A percentile compares a stretch with the other conserved stretches of the same genome.
Conservation (phyloP, 2,797 vertebrate genomes). For the Hippoglossus hippoglossus region DNA sequence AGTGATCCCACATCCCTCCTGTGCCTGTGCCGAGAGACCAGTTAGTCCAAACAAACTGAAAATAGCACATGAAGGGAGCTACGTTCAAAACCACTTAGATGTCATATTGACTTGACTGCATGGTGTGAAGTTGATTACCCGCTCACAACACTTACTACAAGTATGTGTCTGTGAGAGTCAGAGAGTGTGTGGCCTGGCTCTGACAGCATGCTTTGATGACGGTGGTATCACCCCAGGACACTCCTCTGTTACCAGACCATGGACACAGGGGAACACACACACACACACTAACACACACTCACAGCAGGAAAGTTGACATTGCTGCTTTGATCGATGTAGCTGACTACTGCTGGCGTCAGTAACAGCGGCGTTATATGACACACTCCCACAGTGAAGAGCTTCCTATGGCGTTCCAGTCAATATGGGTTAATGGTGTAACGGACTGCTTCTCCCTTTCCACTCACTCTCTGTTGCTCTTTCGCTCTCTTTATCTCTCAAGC, state of each 20-base stretch:
- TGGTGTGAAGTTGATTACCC: constrained; percentile 62
- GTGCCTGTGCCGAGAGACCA: constrained; percentile 10
- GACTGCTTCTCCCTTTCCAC: constrained; percentile 56
- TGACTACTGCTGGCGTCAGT: constrained; percentile 73
- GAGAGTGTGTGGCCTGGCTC: constrained; percentile 29
- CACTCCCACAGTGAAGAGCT: constrained; percentile 71
- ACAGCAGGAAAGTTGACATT: constrained; percentile 72
- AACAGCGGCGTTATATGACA: constrained; percentile 74
- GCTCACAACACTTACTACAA: constrained; percentile 33
- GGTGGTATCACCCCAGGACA: constrained; percentile 51
- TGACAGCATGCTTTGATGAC: constrained; percentile 48
- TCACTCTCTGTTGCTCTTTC: constrained; percentile 28
- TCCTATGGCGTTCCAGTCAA: constrained; percentile 75
- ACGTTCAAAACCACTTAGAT: constrained; percentile 57
- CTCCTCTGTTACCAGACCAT: constrained; percentile 24
- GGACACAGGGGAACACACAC: constrained; percentile 18
- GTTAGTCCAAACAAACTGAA: constrained; percentile 20
- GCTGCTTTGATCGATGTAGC: constrained; percentile 72
- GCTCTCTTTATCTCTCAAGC: constrained; percentile 39
- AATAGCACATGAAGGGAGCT: constrained; percentile 35
- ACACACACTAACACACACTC: constrained; percentile 35
- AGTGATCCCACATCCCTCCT: constrained; percentile 5
- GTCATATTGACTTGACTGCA: constrained; percentile 61
- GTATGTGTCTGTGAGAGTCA: constrained; percentile 15
- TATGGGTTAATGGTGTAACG: constrained; percentile 77